Base-by-base conservation (phyloP, 2,888 invertebrate genomes). In the Phengaris arion region DNA sequence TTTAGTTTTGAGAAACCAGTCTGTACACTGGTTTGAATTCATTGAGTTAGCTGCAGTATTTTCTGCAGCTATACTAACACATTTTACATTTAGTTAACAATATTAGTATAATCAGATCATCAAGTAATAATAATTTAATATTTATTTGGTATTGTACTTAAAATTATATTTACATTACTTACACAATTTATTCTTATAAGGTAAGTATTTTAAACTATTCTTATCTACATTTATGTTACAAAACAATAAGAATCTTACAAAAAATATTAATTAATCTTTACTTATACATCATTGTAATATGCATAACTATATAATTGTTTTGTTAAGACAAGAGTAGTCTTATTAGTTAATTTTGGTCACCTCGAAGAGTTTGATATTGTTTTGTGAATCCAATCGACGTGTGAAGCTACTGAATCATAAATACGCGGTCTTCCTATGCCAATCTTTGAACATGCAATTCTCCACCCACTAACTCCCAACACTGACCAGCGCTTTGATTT, bases 331-430 rank as follows among this genome's bases (percentile, higher is more conserved):
- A 88, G 81, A 79, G 80, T 45, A 55, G 64, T 76, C 6, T 70
- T 73, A 54, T 74, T 55, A 54, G 46, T 54, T 74, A 46, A 75
- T 75, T 51, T 9, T 74, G 81, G 91, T 93, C 93, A 93, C 83
- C 92, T 91, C 22, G 90, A 89, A 46, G 92, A 87, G 80, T 93
- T 89, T 80, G 94, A 94, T 77, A 97, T 95, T 9, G 97, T 97
- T 81, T 97, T 95, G 82, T 95, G 94, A 82, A 98, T 97, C 98
- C 98, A 98, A 79, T 97, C 97, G 46, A 97, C 94, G 84, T 97
- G 97, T 0, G 97, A 96, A 13, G 96, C 94, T 75, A 97, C 96
- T 83, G 96, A 96, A 83, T 98, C 97, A 83, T 97, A 97, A 89
- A 97, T 96, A 79, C 97, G 93, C 0, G 97, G 97, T 79, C 97